Percentiles rank a stretch among this genome's conserved stretches.
phyloP scores from a whole-genome alignment of 2,113 vertebrate genomes.

The Myocastor coypus region DNA sequence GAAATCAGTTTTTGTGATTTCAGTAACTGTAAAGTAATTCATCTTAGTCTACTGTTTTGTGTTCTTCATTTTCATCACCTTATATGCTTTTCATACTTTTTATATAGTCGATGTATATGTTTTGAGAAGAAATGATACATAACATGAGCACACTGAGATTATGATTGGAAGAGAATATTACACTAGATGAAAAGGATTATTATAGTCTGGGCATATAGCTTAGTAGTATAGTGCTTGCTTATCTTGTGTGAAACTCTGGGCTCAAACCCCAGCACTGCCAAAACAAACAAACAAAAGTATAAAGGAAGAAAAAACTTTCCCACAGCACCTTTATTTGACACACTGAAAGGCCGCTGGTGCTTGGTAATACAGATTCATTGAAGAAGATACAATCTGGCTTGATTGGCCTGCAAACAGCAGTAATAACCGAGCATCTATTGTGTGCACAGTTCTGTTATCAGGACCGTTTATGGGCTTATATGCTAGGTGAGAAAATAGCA shows the following conservation, averaged over 20 bases:
- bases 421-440: not conserved
- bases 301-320: not conserved
- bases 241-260: not conserved
- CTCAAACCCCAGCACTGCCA: not conserved
- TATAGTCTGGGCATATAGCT: not conserved
- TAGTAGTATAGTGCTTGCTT: not conserved
- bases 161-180: constrained; percentile 1
- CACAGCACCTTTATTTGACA: constrained; percentile 22
- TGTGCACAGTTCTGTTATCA: constrained; percentile 41
- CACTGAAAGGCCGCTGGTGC: constrained; percentile 15
- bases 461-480: not conserved
- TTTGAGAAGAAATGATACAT: constrained; percentile 51
- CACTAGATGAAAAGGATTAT: not conserved
- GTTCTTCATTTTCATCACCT: constrained; percentile 23
- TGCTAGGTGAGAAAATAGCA: constrained; percentile 37
- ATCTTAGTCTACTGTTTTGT: not conserved
- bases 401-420: not conserved
- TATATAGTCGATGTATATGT: constrained; percentile 8
- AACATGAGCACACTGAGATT: constrained; percentile 31
- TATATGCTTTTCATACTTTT: constrained; percentile 14
- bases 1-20: constrained; percentile 45
- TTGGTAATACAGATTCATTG: constrained; percentile 40
- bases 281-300: not conserved
- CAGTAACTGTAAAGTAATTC: constrained; percentile 34
- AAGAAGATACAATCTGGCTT: constrained; percentile 23